Evolutionary conservation across 2,888 invertebrate genomes (phyloP).

Genomic region (Melinopterus prodromus): DNA sequence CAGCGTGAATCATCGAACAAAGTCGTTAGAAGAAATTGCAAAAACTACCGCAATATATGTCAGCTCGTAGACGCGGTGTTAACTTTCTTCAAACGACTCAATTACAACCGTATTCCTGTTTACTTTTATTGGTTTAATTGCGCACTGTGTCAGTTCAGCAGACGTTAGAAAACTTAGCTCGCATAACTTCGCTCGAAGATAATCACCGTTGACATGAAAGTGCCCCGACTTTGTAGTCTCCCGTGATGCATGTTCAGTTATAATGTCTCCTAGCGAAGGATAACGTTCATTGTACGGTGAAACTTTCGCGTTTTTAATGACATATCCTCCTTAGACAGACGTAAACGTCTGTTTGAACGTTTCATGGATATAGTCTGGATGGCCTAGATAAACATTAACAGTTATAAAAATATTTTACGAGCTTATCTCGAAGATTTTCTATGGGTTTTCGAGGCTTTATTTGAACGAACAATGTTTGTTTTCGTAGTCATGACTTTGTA

Average conservation of each 20-base stretch:
- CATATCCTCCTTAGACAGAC: background rate
- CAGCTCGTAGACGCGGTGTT: background rate
- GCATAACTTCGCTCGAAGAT: background rate
- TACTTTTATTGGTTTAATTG: background rate
- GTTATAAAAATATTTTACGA: background rate
- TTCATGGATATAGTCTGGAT: background rate
- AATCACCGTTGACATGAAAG: background rate
- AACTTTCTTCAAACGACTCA: background rate
- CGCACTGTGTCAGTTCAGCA: background rate
- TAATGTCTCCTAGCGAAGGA: background rate
- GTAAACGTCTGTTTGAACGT: background rate
- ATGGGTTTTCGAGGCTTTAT: background rate
- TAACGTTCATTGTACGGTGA: background rate
- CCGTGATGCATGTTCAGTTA: background rate
- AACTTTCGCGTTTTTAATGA: background rate
- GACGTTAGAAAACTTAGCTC: background rate
- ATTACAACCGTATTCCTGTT: background rate
- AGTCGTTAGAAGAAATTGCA: background rate
- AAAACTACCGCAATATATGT: background rate
- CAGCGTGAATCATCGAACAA: background rate
- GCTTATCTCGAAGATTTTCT: background rate
- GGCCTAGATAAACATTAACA: background rate
- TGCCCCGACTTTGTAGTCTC: background rate
- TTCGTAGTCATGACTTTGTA: background rate
- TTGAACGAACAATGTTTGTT: background rate